Evolutionary conservation across 1,140 invertebrate species (phyloP).

Genomic region (Pseudomyrmex flavicornis): DNA sequence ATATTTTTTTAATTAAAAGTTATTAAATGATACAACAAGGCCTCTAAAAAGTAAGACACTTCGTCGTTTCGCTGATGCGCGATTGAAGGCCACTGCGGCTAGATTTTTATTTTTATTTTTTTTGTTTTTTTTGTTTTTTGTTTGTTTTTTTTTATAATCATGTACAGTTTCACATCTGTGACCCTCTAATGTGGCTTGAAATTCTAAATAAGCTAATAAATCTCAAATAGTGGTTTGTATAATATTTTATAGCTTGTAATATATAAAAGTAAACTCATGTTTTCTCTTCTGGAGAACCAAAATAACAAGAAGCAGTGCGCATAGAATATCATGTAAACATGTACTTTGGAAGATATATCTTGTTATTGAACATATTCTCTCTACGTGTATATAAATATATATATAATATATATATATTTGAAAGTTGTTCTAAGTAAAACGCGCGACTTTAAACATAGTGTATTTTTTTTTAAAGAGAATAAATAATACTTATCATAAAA

Average conservation of each 20-base stretch:
- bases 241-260: conserved; percentile 31
- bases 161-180: conserved; percentile 14
- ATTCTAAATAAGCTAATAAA: conserved; percentile 11
- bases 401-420: background rate
- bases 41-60: conserved; percentile 72
- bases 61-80: conserved; percentile 52
- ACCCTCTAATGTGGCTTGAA: background rate
- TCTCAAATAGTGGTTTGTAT: conserved; percentile 8
- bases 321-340: conserved; percentile 65
- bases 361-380: conserved; percentile 9
- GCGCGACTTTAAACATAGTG: too few species aligned
- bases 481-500: too few species aligned
- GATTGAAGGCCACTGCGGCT: conserved; percentile 72
- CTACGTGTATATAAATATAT: background rate
- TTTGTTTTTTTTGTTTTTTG: background rate
- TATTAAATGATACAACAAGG: conserved; percentile 63
- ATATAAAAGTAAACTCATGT: conserved; percentile 14
- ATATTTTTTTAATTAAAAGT: conserved; percentile 27
- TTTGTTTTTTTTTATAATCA: background rate
- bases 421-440: too few species aligned
- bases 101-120: background rate
- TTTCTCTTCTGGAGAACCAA: conserved; percentile 11
- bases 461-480: too few species aligned
- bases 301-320: conserved; percentile 6
- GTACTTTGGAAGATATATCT: conserved; percentile 64